phyloP scores from a whole-genome alignment of 2,888 invertebrate species.

The Plebejus anna region DNA sequence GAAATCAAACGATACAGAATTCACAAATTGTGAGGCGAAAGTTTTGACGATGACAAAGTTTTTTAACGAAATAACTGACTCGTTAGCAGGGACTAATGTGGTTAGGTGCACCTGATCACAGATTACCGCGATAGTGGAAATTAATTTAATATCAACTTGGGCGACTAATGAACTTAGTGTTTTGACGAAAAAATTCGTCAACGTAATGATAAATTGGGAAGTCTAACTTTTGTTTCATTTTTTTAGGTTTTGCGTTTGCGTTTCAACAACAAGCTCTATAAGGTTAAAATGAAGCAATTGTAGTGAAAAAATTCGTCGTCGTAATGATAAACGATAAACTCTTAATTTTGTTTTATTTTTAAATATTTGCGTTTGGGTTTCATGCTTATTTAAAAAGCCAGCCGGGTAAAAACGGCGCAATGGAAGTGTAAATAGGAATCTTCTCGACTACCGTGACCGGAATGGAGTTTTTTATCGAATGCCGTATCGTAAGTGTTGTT shows the following conservation, averaged over 20 bases:
- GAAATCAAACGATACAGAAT: slow-evolving; percentile 18
- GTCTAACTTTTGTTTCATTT: neutral
- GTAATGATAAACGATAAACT: neutral
- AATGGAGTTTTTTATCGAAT: slow-evolving; percentile 13
- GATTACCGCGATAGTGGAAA: slow-evolving; percentile 33
- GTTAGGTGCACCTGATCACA: slow-evolving; percentile 57
- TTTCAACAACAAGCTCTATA: neutral
- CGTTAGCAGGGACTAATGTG: slow-evolving; percentile 62
- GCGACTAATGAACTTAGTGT: slow-evolving; percentile 16
- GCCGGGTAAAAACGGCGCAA: neutral
- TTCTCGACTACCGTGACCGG: slow-evolving; percentile 6
- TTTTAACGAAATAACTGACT: slow-evolving; percentile 76
- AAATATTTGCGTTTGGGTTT: neutral
- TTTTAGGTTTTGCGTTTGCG: neutral
- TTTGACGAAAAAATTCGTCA: neutral
- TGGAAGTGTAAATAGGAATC: neutral
- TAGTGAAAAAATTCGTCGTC: neutral
- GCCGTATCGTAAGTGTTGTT: slow-evolving; percentile 23
- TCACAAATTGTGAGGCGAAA: slow-evolving; percentile 53
- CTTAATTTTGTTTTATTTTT: neutral
- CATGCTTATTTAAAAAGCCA: neutral
- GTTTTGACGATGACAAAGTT: slow-evolving; percentile 77
- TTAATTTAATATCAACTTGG: slow-evolving; percentile 33
- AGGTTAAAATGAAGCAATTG: neutral
- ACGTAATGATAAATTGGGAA: neutral